Base-by-base conservation (phyloP, 2,113 vertebrate species). In the Chionis minor region DNA sequence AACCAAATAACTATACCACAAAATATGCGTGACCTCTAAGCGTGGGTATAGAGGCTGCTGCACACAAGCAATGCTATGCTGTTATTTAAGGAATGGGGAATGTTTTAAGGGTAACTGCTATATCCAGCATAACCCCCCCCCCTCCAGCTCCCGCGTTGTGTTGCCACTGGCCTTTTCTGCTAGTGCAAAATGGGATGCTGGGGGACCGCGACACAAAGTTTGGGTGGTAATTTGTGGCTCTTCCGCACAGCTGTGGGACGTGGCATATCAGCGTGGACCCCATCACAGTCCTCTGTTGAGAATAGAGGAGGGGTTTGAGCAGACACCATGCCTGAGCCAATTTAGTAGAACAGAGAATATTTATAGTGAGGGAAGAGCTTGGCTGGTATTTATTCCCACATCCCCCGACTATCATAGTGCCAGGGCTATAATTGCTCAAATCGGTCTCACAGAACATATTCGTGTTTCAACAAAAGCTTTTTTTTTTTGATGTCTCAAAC, bases 61-160 rank as follows among this genome's bases (percentile, higher is more conserved):
- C 54, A 59, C 55, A 69, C 17, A n/a, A 67, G 58, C 72, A 55
- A 51, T n/a, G 35, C 42, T 90, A 28, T 73, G 78, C 78, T 73
- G 40, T 63, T 84, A 63, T 73, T 77, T 62, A 58, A 91, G 74
- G 86, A 80, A 88, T 5, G 14, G 58, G 49, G 65, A 93, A 92
- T 55, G 38, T 90, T 88, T 81, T 67, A 65, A 55, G 88, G 59
- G 81, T 72, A 91, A 59, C 52, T 86, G 51, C 90, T 93, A 78
- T 61, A 85, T 62, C 62, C 81, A 81, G 69, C 42, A 12, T 49
- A 26, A 27, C 63, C 9, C 4, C 51, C 26, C 26, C 7, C 4
- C 22, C 28, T 10, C 27, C 55, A 69, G 21, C 4, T 17, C 21
- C 16, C 5, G 8, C 47, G 27, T 28, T 0, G 0, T 8, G 14